phyloP scores from a whole-genome alignment of 2,888 invertebrate genomes.

The Ornithoptera alexandrae region DNA sequence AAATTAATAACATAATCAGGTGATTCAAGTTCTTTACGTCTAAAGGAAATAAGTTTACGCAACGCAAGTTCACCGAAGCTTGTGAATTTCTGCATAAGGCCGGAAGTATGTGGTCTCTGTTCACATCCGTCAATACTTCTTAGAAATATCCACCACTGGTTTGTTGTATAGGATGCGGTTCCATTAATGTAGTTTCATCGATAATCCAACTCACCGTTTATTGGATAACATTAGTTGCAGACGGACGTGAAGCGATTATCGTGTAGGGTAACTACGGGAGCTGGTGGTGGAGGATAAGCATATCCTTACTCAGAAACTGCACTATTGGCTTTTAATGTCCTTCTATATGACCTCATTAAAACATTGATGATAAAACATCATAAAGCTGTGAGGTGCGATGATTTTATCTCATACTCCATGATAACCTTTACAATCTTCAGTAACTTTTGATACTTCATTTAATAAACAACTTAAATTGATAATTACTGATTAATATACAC shows the following conservation, averaged over 20 bases:
- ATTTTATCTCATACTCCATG: too few relatives aligned
- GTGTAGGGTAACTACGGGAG: constrained; percentile 2
- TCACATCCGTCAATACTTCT: constrained; percentile 17
- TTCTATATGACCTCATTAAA: too few relatives aligned
- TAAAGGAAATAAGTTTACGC: constrained; percentile 16
- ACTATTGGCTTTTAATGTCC: too few relatives aligned
- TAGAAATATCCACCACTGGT: constrained; percentile 8
- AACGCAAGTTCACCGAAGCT: constrained; percentile 3
- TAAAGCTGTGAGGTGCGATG: too few relatives aligned
- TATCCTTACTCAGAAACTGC: too few relatives aligned
- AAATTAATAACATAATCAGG: too few relatives aligned
- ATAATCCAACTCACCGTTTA: constrained; percentile 5
- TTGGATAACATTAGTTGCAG: constrained; percentile 39
- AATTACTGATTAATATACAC: too few relatives aligned
- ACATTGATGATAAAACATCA: too few relatives aligned
- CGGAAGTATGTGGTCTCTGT: constrained; percentile 9
- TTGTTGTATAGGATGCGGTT: constrained; percentile 11
- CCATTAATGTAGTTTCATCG: constrained; percentile 3
- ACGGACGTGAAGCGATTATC: constrained; percentile 29
- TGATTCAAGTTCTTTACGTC: neutral
- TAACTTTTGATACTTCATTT: too few relatives aligned
- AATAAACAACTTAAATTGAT: too few relatives aligned
- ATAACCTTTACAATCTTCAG: too few relatives aligned
- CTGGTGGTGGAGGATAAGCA: neutral
- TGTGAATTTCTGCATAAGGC: constrained; percentile 21